Base-by-base conservation (phyloP, 2,888 invertebrate genomes). In the Epsilonema sp. region DNA sequence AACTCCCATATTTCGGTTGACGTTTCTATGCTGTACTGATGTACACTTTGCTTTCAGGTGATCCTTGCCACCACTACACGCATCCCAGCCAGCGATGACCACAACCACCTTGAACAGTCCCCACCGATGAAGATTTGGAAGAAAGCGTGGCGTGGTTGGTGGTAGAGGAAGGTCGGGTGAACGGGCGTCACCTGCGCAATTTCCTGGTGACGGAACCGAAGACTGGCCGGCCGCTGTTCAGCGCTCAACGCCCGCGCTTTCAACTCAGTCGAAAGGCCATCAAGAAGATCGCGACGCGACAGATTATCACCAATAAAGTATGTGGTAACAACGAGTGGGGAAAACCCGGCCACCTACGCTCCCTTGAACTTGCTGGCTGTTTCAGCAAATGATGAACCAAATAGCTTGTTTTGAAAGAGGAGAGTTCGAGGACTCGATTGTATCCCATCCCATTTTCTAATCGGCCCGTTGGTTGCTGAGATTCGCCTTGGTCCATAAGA, bases 271-370 rank as follows among this genome's bases (percentile, higher is more conserved):
- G n/a, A n/a, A 45, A 45, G 24, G 3, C 21, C 11, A 37, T 48
- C 8, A 39, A 41, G 22, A 4, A 19, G 8, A 38, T 48, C 8
- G 16, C 44, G 13, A 24, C 41, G 5, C 3, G 21, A 11, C 40
- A 41, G 25, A 41, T 48, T 5, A 39, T 37, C n/a, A 48, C 48
- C 24, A 48, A 48, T 20, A 37, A 45, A 24, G 48, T 48, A 19
- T 8, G 16, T 23, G 8, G 4, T 3, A 13, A 5, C 37, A 3
- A 31, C 8, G 39, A 8, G 21, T 19, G 8, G 39, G 19, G 21
- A n/a, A n/a, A n/a, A n/a, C n/a, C n/a, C n/a, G n/a, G n/a, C n/a
- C n/a, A n/a, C n/a, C n/a, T n/a, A n/a, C n/a, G n/a, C n/a, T n/a
- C n/a, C n/a, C n/a, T n/a, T n/a, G n/a, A n/a, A n/a, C n/a, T n/a